These are phyloP conservation scores for Ploceus nigricollis DNA, from an alignment of 2,113 vertebrate genomes.

Conservation along the genomic window DNA sequence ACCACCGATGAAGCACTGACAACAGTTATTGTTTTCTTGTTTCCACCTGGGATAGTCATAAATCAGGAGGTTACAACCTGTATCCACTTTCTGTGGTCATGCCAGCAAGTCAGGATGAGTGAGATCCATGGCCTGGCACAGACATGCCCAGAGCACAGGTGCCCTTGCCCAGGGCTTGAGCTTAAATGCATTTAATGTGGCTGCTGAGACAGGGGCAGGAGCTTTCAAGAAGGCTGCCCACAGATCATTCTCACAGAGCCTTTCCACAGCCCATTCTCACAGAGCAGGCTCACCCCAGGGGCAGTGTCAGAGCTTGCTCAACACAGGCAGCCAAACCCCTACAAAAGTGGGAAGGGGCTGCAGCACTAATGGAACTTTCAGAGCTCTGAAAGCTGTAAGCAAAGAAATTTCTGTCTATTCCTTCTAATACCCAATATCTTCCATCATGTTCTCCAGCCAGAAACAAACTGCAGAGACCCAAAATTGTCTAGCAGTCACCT, in stretches of 20 bases:
- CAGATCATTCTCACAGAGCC: background rate
- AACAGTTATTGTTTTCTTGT: background rate
- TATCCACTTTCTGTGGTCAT: background rate
- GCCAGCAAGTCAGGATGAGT: background rate
- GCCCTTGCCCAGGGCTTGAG: background rate
- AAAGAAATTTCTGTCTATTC: background rate
- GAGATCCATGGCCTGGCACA: fast-evolving
- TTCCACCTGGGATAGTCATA: background rate
- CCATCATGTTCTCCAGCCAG: background rate
- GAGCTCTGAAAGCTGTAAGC: background rate
- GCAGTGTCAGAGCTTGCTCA: background rate
- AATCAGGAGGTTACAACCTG: background rate
- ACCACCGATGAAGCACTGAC: background rate
- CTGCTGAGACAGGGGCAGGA: background rate
- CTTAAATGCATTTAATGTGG: background rate
- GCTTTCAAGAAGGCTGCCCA: background rate
- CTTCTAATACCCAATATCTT: background rate
- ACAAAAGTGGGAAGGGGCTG: fast-evolving
- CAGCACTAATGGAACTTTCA: background rate
- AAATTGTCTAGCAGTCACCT: background rate
- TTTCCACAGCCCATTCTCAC: background rate
- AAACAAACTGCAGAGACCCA: background rate
- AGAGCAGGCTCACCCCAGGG: background rate
- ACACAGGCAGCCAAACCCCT: fast-evolving
- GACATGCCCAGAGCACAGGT: fast-evolving